Base-by-base conservation (phyloP, 2,888 invertebrate species). In the Branchellion lobata region DNA sequence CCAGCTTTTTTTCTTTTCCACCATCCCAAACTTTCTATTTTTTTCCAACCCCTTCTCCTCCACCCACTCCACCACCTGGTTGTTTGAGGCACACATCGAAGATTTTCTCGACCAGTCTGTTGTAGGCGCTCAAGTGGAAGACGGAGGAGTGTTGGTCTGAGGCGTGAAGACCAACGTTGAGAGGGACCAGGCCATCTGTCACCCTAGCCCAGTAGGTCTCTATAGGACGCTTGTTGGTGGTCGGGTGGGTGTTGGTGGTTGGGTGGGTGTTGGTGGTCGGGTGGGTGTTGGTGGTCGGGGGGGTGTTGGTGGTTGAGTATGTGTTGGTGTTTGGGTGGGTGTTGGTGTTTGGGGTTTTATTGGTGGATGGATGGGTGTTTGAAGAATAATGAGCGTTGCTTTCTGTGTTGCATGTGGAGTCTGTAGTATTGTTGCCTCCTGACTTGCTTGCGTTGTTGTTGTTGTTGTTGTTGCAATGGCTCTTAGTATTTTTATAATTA, bases 111-210 rank as follows among this genome's bases (percentile, higher is more conserved):
- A 97, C 96, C 89, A 97, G 96, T 86, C 96, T 94, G 90, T 96
- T 97, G 91, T 97, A 97, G 85, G 97, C 97, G 86, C 96, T 96
- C 90, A 97, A 95, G 90, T 97, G 97, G 90, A 96, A 97, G 88
- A 96, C 93, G 89, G 95, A 95, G 8, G 8, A 3, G 89, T 95
- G 95, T 76, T 96, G 96, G 82, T 94, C 93, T 89, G 96, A 96
- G 90, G 95, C 94, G 87, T 96, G 93, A 90, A 96, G 96, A 84
- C 96, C 95, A 90, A 98, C 95, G 90, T 96, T 96, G 84, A 97
- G 95, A 80, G 97, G 97, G 84, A 98, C 97, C 89, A 97, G 92
- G 90, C 97, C 97, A 89, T 96, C 96, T 83, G 96, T 96, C 84
- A 97, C 94, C 89, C 96, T 94, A 90, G 95, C 94, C 96, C 97